phyloP scores from a whole-genome alignment of 2,888 invertebrate species.

The Epirrita christyi region DNA sequence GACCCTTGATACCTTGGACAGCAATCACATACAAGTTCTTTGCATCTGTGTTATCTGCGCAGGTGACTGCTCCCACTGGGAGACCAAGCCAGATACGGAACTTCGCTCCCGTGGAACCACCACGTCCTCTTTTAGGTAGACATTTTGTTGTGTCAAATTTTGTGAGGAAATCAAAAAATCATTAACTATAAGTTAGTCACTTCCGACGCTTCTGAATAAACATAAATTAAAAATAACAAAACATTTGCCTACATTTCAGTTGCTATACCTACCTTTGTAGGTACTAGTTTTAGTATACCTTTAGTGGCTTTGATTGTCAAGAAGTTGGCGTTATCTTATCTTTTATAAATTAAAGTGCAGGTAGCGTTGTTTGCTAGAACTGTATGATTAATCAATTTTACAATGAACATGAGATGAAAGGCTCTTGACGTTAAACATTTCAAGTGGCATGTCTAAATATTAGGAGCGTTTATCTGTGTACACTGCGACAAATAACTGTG shows the following conservation, averaged over 20 bases:
- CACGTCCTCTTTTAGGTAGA: constrained; percentile 98
- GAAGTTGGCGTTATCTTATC: constrained; percentile 64
- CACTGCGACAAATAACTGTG: constrained; percentile 55
- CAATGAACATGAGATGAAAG: constrained; percentile 55
- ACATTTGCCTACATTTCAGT: constrained; percentile 16
- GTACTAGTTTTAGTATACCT: constrained; percentile 7
- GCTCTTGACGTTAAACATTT: constrained; percentile 60
- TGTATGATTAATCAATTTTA: constrained; percentile 70
- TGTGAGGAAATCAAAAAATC: constrained; percentile 69
- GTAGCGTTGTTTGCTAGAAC: constrained; percentile 63
- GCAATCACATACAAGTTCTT: constrained; percentile 99
- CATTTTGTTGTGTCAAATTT: constrained; percentile 86
- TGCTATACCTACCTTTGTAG: neutral
- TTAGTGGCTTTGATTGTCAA: constrained; percentile 26
- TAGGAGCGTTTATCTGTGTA: constrained; percentile 48
- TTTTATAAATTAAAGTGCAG: constrained; percentile 51
- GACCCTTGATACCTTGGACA: constrained; percentile 98
- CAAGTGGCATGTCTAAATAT: constrained; percentile 64
- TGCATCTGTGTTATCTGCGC: constrained; percentile 99
- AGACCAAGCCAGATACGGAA: constrained; percentile 99
- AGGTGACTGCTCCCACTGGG: constrained; percentile 99
- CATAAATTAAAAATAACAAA: constrained; percentile 2
- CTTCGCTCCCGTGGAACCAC: constrained; percentile 99
- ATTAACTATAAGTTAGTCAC: neutral
- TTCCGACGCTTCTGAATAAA: neutral